These are phyloP conservation scores for Scaptomyza graminum DNA, from an alignment of 1,140 invertebrate species.

Conservation along the genomic window DNA sequence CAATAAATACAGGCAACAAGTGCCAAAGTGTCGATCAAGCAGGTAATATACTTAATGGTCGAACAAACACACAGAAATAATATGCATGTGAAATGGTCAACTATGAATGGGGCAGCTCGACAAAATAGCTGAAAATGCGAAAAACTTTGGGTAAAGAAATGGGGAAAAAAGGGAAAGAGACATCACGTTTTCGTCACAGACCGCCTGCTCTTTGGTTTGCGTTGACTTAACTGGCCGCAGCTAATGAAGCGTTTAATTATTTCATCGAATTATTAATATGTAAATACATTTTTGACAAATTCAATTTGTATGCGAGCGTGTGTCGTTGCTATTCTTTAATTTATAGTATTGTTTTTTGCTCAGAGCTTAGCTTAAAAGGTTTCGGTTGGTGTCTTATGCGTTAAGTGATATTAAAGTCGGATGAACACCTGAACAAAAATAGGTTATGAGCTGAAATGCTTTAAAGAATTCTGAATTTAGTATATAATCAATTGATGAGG, in stretches of 20 bases:
- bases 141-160: background rate
- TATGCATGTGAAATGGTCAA: too few species aligned
- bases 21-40: constrained; percentile 74
- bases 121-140: constrained; percentile 4
- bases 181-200: constrained; percentile 32
- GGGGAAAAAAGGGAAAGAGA: constrained; percentile 1
- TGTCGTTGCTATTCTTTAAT: constrained; percentile 15
- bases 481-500: background rate
- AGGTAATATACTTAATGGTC: constrained; percentile 35
- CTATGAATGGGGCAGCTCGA: constrained; percentile 4
- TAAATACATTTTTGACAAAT: constrained; percentile 11
- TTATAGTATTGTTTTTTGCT: constrained; percentile 17
- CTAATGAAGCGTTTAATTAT: constrained; percentile 32
- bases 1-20: constrained; percentile 51
- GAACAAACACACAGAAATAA: background rate
- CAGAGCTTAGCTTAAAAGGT: background rate
- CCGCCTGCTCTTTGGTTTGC: background rate
- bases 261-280: constrained; percentile 3
- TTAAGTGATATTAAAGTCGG: background rate
- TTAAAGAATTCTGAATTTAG: background rate
- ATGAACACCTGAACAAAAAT: background rate
- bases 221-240: constrained; percentile 7
- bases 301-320: constrained; percentile 23
- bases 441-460: background rate
- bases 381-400: constrained; percentile 4